phyloP scores from a whole-genome alignment of 2,888 invertebrate species.

The Drosophila maculinotata region DNA sequence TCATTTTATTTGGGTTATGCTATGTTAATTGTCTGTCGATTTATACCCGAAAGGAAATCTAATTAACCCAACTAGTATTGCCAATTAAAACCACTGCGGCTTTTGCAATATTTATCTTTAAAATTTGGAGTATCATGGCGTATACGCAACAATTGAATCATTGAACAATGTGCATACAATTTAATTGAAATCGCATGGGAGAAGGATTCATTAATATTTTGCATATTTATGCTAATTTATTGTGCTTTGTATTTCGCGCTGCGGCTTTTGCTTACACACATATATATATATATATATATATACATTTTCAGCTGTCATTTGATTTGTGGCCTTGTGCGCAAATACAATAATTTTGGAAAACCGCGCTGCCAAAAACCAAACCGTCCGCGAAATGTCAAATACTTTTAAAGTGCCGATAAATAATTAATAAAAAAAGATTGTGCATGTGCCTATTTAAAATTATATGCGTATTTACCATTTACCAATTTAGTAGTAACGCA shows the following conservation, averaged over 20 bases:
- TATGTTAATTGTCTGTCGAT: neutral
- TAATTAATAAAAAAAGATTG: slow-evolving; percentile 2
- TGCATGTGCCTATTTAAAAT: too few relatives aligned
- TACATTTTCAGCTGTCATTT: slow-evolving; percentile 40
- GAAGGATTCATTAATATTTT: slow-evolving; percentile 48
- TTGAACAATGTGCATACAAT: slow-evolving; percentile 25
- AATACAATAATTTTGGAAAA: slow-evolving; percentile 45
- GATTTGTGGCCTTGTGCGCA: slow-evolving; percentile 58
- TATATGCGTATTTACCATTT: neutral
- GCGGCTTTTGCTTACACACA: slow-evolving; percentile 33
- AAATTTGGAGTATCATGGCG: slow-evolving; percentile 3
- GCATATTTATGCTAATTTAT: slow-evolving; percentile 50
- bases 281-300: slow-evolving; percentile 7
- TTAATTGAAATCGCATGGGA: slow-evolving; percentile 53
- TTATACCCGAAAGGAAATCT: slow-evolving; percentile 3
- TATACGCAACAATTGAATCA: slow-evolving; percentile 38
- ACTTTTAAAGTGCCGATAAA: slow-evolving; percentile 25
- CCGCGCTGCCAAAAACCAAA: slow-evolving; percentile 40
- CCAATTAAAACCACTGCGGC: slow-evolving; percentile 41
- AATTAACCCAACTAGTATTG: slow-evolving; percentile 38
- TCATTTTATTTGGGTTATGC: neutral
- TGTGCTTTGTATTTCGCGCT: slow-evolving; percentile 24
- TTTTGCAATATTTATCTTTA: slow-evolving; percentile 25
- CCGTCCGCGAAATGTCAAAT: slow-evolving; percentile 60
- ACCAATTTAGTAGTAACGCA: slow-evolving; percentile 21